Conservation (phyloP, 2,888 invertebrate species). For the Synergus umbraculus region DNA sequence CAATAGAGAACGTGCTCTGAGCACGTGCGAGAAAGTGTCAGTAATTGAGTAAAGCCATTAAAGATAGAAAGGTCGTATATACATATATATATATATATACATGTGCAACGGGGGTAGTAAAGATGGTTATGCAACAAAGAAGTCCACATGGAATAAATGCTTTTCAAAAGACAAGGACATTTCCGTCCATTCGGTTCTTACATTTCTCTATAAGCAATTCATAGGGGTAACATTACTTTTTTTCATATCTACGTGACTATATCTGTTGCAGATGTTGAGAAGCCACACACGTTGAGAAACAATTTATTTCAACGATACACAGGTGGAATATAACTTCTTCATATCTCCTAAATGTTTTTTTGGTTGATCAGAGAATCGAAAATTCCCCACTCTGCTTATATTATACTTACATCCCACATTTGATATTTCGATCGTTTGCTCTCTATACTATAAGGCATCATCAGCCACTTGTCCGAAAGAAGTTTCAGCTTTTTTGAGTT, state of each 20-base stretch:
- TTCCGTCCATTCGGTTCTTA: not conserved
- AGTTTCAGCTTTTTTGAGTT: not conserved
- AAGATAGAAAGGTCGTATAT: conserved; percentile 9
- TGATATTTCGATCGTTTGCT: not conserved
- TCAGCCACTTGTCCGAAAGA: not conserved
- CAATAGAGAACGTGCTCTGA: conserved; percentile 15
- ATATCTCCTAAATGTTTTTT: not conserved
- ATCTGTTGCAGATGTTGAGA: not conserved
- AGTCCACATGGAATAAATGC: not conserved
- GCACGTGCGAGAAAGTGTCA: conserved; percentile 30
- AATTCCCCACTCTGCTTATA: not conserved
- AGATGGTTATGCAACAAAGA: conserved; percentile 9
- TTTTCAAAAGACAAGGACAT: not conserved
- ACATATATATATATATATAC: too few relatives aligned
- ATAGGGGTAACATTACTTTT: not conserved
- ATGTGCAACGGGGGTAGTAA: not conserved
- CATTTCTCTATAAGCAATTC: not conserved
- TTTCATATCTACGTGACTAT: not conserved
- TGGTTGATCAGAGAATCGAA: not conserved
- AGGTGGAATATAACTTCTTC: not conserved
- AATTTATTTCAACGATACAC: not conserved
- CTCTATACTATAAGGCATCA: not conserved
- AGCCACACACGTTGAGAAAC: not conserved
- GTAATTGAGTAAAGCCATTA: conserved; percentile 35
- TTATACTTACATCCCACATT: not conserved